Percentiles rank a stretch among this genome's conserved stretches.
phyloP scores from a whole-genome alignment of 2,888 invertebrate genomes.

The Dione vanillae region DNA sequence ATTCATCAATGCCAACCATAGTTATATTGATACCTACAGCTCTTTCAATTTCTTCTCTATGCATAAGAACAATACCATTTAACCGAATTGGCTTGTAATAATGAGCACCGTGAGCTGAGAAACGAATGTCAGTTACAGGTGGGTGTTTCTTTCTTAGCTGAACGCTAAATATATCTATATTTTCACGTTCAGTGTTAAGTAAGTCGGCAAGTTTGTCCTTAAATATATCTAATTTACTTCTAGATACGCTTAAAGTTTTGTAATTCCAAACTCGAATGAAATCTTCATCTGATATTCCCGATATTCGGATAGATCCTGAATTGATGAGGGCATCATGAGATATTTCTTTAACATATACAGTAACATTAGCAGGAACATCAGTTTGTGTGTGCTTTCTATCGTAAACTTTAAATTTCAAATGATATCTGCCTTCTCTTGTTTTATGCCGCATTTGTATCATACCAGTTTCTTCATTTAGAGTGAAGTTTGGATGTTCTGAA shows the following conservation, averaged over 20 bases:
- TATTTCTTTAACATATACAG: slow-evolving; percentile 96
- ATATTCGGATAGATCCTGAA: slow-evolving; percentile 96
- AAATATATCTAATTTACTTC: slow-evolving; percentile 95
- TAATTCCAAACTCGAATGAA: slow-evolving; percentile 98
- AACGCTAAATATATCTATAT: slow-evolving; percentile 98
- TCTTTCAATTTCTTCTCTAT: slow-evolving; percentile 96
- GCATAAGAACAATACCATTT: slow-evolving; percentile 96
- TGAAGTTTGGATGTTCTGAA: slow-evolving; percentile 93
- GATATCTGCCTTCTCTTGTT: slow-evolving; percentile 94
- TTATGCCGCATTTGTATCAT: slow-evolving; percentile 98
- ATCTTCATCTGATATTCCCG: slow-evolving; percentile 97
- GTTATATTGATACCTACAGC: slow-evolving; percentile 98
- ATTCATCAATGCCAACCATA: slow-evolving; percentile 99
- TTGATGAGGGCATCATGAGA: slow-evolving; percentile 97
- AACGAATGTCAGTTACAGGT: slow-evolving; percentile 95
- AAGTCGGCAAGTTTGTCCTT: slow-evolving; percentile 94
- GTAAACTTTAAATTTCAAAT: slow-evolving; percentile 93
- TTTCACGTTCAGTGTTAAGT: slow-evolving; percentile 92
- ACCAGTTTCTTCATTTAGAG: slow-evolving; percentile 95
- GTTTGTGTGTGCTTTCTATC: slow-evolving; percentile 97
- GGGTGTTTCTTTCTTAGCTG: slow-evolving; percentile 94
- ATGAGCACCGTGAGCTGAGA: slow-evolving; percentile 97
- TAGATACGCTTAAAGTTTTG: slow-evolving; percentile 91
- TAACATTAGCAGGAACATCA: slow-evolving; percentile 98
- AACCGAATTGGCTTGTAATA: slow-evolving; percentile 97